Evolutionary conservation across 2,797 vertebrate genomes (phyloP).

Genomic region (Myotis findleyi): DNA sequence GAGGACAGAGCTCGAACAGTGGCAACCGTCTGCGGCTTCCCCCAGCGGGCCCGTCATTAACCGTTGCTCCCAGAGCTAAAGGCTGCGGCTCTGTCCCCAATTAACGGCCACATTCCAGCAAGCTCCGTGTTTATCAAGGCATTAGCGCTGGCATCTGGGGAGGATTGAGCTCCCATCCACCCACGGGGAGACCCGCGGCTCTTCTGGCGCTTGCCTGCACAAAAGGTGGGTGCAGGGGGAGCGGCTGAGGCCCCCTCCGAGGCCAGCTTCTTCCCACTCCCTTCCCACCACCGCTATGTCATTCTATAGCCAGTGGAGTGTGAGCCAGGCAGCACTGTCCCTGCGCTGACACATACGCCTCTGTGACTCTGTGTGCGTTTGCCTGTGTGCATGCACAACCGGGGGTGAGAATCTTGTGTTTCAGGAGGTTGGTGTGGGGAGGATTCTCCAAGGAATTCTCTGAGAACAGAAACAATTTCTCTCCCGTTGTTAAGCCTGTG

Average conservation of each 20-base stretch:
- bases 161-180: not conserved
- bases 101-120: slow-evolving; percentile 68
- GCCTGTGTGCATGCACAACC: not conserved
- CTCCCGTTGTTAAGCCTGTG: not conserved
- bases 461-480: slow-evolving; percentile 53
- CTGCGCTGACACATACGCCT: not conserved
- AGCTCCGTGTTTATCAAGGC: slow-evolving; percentile 76
- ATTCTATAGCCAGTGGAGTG: not conserved
- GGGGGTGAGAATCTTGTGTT: slow-evolving; percentile 36
- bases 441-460: slow-evolving; percentile 65
- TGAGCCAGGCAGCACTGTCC: not conserved
- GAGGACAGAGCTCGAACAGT: slow-evolving; percentile 48
- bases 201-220: not conserved
- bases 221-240: not conserved
- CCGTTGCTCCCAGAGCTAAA: slow-evolving; percentile 69
- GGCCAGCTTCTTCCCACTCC: not conserved
- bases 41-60: slow-evolving; percentile 65
- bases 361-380: not conserved
- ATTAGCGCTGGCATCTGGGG: slow-evolving; percentile 72
- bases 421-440: slow-evolving; percentile 13
- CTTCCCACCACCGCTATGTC: not conserved
- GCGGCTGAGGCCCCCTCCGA: not conserved
- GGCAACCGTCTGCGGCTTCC: slow-evolving; percentile 52
- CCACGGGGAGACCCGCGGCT: not conserved
- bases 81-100: slow-evolving; percentile 69